Base-by-base conservation (phyloP, 2,888 invertebrate genomes). In the Malacosoma neustria region DNA sequence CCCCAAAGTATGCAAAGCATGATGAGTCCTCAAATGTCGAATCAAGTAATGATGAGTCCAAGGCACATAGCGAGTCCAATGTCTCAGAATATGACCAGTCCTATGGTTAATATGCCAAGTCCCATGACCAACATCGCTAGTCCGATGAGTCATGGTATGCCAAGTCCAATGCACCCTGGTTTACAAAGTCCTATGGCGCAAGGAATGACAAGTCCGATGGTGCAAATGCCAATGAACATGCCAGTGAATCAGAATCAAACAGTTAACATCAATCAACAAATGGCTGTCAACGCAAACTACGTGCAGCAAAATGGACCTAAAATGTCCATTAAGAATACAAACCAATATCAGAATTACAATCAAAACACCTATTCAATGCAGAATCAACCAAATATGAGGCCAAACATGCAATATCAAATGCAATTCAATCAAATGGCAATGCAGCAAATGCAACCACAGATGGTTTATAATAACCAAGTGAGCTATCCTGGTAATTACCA, bases 41-140 rank as follows among this genome's bases (percentile, higher is more conserved):
- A 72, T 46, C 84, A 82, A 53, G 77, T 84, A 42, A 72, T 77
- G 60, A 84, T 85, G 85, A 86, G 85, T 46, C 79, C 80, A 13
- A 60, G 76, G 30, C 75, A 77, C 36, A 65, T 77, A 2, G 72
- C 72, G 5, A 70, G 70, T 37, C 68, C 70, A 1, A 63, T 70
- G 63, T 48, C 61, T 3, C 80, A 80, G 40, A 80, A 80, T 14
- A 76, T 81, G 56, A 57, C 68, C 3, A 76, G 74, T 43, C 72
- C 72, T 11, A 70, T 74, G 65, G 60, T 69, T 2, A 76, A 74
- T 37, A 72, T 79, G 59, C 64, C 75, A 0, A 72, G 72, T 34
- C 72, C 72, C 3, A 66, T 72, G 67, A 46, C 59, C 2, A 71
- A 70, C 39, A 64, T 71, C 37, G 58, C 72, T 2, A 76, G 76